These are phyloP conservation scores for Toxostoma redivivum DNA, from an alignment of 2,113 vertebrate genomes.

Conservation along the genomic window DNA sequence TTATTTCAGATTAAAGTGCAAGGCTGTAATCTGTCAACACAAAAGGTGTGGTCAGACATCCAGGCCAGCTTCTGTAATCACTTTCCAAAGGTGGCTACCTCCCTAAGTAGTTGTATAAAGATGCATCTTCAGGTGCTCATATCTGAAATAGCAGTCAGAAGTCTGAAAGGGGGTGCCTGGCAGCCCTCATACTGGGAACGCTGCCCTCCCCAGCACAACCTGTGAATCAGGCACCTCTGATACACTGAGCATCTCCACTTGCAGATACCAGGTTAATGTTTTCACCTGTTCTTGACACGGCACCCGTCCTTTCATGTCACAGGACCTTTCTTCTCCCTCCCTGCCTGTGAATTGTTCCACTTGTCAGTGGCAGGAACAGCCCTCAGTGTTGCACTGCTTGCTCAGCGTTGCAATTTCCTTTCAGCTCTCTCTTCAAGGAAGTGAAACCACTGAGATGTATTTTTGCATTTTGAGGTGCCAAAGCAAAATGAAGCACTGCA, in stretches of 20 bases:
- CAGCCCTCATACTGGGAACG: fast-evolving
- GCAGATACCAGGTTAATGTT: not conserved
- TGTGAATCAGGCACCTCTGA: not conserved
- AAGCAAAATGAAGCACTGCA: not conserved
- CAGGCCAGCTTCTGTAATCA: not conserved
- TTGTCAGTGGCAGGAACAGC: not conserved
- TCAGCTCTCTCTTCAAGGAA: slow-evolving; percentile 40
- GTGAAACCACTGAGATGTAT: slow-evolving; percentile 37
- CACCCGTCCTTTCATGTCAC: not conserved
- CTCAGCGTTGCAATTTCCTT: slow-evolving; percentile 33
- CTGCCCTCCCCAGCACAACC: not conserved
- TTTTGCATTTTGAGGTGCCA: slow-evolving; percentile 24
- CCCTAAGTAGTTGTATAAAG: not conserved
- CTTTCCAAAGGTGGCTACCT: not conserved
- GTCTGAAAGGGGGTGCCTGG: fast-evolving
- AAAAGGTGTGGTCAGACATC: not conserved
- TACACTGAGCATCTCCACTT: fast-evolving
- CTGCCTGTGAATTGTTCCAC: not conserved
- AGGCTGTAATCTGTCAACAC: not conserved
- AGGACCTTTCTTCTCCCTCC: not conserved
- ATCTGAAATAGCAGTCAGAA: not conserved
- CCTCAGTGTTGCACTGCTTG: not conserved
- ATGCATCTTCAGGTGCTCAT: fast-evolving
- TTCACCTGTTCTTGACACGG: not conserved
- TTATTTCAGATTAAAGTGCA: not conserved